These are phyloP conservation scores for Monochamus saltuarius DNA, from an alignment of 1,140 invertebrate species.

Conservation along the genomic window DNA sequence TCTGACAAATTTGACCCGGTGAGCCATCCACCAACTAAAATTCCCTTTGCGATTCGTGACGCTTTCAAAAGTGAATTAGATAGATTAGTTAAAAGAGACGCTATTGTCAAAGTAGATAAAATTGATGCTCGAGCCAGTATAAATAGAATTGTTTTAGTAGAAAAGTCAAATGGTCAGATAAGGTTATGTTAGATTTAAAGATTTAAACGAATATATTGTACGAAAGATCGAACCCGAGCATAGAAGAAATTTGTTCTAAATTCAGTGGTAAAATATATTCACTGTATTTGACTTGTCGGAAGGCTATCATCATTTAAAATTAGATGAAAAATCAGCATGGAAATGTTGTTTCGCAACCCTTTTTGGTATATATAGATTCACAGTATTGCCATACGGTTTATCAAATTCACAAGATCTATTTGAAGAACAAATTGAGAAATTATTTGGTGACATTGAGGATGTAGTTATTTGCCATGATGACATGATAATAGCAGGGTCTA, in stretches of 20 bases:
- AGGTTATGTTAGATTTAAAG: slow-evolving; percentile 20
- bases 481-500: not conserved
- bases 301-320: not conserved
- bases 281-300: too few relatives aligned
- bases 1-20: not conserved
- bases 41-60: slow-evolving; percentile 9
- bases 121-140: slow-evolving; percentile 16
- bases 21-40: slow-evolving; percentile 2
- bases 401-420: slow-evolving; percentile 8
- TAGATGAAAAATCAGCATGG: slow-evolving; percentile 9
- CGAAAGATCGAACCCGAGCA: slow-evolving; percentile 15
- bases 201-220: slow-evolving; percentile 19
- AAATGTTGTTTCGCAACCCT: slow-evolving; percentile 9
- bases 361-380: not conserved
- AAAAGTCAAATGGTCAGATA: too few relatives aligned
- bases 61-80: slow-evolving; percentile 12
- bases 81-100: slow-evolving; percentile 2
- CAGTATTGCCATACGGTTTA: not conserved
- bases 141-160: slow-evolving; percentile 9
- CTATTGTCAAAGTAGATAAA: slow-evolving; percentile 13
- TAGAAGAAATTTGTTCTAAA: slow-evolving; percentile 20
- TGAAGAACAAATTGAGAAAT: not conserved
- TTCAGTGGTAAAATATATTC: slow-evolving; percentile 13
- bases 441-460: not conserved
- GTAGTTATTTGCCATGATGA: slow-evolving; percentile 14